A percentile compares a stretch with the other conserved stretches of the same genome.
These are phyloP conservation scores for Tor tambroides DNA, from an alignment of 2,113 vertebrate genomes.

Conservation along the genomic window DNA sequence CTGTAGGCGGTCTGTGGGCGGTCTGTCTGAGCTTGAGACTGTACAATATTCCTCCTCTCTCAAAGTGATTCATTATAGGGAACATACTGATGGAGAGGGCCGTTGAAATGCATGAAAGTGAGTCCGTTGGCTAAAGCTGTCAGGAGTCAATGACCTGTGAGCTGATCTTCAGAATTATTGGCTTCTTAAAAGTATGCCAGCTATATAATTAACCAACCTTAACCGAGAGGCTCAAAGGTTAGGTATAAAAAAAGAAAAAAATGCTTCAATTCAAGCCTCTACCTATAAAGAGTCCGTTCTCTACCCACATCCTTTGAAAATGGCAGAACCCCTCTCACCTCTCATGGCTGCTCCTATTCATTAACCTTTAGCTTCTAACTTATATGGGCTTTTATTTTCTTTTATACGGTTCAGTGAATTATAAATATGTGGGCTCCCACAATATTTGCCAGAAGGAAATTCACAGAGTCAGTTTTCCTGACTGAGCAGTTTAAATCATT, in stretches of 20 bases:
- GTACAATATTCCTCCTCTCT: conserved; percentile 19
- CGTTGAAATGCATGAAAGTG: conserved; percentile 60
- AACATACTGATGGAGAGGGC: conserved; percentile 58
- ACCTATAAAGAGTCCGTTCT: conserved; percentile 1
- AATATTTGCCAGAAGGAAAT: conserved; percentile 6
- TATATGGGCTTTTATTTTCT: conserved; percentile 31
- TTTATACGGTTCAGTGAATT: neutral
- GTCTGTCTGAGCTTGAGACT: neutral
- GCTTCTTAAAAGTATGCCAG: conserved; percentile 64
- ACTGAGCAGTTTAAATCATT: conserved; percentile 16
- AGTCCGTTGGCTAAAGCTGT: conserved; percentile 56
- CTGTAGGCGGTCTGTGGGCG: neutral
- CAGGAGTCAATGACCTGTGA: conserved; percentile 67
- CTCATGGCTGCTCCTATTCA: conserved; percentile 44
- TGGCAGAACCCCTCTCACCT: neutral
- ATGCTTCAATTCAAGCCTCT: conserved; percentile 13
- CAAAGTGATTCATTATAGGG: conserved; percentile 51
- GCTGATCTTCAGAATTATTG: conserved; percentile 69
- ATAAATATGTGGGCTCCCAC: conserved; percentile 19
- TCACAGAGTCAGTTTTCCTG: neutral
- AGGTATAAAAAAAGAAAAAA: conserved; percentile 53
- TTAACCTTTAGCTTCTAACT: conserved; percentile 24
- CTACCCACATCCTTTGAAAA: conserved; percentile 12
- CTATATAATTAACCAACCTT: conserved; percentile 72
- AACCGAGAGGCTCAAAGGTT: conserved; percentile 59